These are phyloP conservation scores for Propithecus coquereli DNA, from an alignment of 2,113 vertebrate genomes.

Conservation along the genomic window DNA sequence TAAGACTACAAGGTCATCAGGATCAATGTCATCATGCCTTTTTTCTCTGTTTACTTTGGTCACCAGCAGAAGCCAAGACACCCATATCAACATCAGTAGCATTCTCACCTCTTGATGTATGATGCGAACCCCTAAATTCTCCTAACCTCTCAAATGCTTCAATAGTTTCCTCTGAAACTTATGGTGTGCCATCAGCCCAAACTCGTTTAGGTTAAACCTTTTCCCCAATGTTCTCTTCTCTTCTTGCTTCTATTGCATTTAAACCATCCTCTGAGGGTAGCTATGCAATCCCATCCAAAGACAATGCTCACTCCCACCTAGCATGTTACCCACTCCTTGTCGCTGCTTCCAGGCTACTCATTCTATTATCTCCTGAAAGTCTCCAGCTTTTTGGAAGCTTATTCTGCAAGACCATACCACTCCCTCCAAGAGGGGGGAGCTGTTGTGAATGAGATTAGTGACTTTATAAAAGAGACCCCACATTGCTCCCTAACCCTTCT, in stretches of 20 bases:
- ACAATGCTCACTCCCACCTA: background rate
- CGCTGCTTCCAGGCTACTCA: background rate
- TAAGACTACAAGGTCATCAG: background rate
- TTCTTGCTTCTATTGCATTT: background rate
- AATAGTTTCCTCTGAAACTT: background rate
- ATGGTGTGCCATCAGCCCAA: background rate
- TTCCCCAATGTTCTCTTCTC: background rate
- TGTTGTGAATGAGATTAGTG: background rate
- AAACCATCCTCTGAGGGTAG: background rate
- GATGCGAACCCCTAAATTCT: background rate
- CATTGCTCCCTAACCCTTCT: background rate
- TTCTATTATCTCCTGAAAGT: background rate
- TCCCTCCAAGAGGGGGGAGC: background rate
- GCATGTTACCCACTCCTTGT: background rate
- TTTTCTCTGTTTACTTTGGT: background rate
- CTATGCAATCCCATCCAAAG: background rate
- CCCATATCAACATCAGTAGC: background rate
- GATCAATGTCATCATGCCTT: background rate
- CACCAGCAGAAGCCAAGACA: background rate
- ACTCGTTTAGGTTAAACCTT: background rate
- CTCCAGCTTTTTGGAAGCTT: background rate
- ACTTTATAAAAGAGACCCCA: background rate
- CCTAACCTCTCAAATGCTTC: background rate
- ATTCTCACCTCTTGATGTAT: background rate
- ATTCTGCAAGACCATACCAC: background rate